Base-by-base conservation (phyloP, 1,140 invertebrate genomes). In the Tetragnatha versicolor region DNA sequence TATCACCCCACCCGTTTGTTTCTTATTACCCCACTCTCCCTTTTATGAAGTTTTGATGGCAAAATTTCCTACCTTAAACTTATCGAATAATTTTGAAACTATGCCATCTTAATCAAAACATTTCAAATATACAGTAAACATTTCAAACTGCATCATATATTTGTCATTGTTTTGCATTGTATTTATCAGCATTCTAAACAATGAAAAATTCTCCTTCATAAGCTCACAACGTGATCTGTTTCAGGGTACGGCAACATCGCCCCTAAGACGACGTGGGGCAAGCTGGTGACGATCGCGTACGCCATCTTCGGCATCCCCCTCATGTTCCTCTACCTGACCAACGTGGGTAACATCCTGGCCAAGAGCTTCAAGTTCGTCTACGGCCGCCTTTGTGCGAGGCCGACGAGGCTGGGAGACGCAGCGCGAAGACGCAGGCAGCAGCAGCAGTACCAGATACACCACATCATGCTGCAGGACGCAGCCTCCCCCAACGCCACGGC, bases 271-370 rank as follows among this genome's bases (percentile, higher is more conserved):
- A 84, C 88, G 9, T 85, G 88, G 20, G 95, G 94, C 1, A 92
- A 94, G 83, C 87, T 94, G 39, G 90, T 93, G 1, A 95, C 94
- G 1, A 95, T 97, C 81, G 86, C 94, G 9, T 97, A 96, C 85
- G 94, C 94, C 1, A 87, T 90, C 82, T 85, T 89, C 47, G 93
- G 94, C 1, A 93, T 95, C 25, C 94, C 94, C 0, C 85, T 96
- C 42, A 94, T 95, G 87, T 87, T 96, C 60, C 90, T 95, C 51
- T 95, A 94, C 85, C 87, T 96, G 60, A 94, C 93, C 4, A 94
- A 94, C 82, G 88, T 96, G 60, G 94, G 94, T 1, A 90, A 91
- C 22, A 87, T 92, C 51, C 87, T 95, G 70, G 93, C 93, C 29
- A 88, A 90, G 37, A 88, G 90, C 3, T 91, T 93, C 78, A 89